Conservation (phyloP, 2,888 invertebrate genomes). For the Stenurella melanura region DNA sequence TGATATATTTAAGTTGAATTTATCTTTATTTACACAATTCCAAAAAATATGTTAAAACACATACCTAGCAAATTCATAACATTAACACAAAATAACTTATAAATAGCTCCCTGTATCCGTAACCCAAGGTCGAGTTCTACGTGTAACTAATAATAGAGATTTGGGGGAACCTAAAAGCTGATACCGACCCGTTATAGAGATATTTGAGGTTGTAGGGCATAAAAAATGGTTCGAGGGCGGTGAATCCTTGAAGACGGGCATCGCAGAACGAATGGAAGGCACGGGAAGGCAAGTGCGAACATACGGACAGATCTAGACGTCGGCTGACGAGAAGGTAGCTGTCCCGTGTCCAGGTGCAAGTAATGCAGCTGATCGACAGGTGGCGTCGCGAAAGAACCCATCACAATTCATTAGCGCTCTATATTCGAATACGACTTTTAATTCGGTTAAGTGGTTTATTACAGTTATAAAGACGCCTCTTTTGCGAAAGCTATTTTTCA, state of each 20-base stretch:
- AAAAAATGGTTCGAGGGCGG: slow-evolving; percentile 30
- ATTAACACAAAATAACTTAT: slow-evolving; percentile 17
- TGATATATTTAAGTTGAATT: too few relatives aligned
- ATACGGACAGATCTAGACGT: neutral
- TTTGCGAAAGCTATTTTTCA: neutral
- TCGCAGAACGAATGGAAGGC: neutral
- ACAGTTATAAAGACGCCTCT: neutral
- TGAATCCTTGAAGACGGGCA: slow-evolving; percentile 16
- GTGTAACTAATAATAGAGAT: slow-evolving; percentile 34
- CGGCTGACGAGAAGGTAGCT: slow-evolving; percentile 14
- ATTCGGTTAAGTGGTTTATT: slow-evolving; percentile 58
- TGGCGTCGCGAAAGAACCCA: slow-evolving; percentile 61
- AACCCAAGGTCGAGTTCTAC: slow-evolving; percentile 24
- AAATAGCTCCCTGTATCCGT: slow-evolving; percentile 19
- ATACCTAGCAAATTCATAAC: too few relatives aligned
- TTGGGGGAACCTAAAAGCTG: slow-evolving; percentile 35
- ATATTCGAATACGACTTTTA: slow-evolving; percentile 57
- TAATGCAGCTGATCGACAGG: slow-evolving; percentile 65
- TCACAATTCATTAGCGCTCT: slow-evolving; percentile 62
- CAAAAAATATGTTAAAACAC: too few relatives aligned
- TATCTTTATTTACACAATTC: too few relatives aligned
- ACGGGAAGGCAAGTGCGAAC: slow-evolving; percentile 8
- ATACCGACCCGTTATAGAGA: slow-evolving; percentile 34
- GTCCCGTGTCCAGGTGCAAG: slow-evolving; percentile 50
- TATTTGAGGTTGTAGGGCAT: slow-evolving; percentile 19